Evolutionary conservation across 2,113 vertebrate species (phyloP).

Genomic region (Coptodon rendalli): DNA sequence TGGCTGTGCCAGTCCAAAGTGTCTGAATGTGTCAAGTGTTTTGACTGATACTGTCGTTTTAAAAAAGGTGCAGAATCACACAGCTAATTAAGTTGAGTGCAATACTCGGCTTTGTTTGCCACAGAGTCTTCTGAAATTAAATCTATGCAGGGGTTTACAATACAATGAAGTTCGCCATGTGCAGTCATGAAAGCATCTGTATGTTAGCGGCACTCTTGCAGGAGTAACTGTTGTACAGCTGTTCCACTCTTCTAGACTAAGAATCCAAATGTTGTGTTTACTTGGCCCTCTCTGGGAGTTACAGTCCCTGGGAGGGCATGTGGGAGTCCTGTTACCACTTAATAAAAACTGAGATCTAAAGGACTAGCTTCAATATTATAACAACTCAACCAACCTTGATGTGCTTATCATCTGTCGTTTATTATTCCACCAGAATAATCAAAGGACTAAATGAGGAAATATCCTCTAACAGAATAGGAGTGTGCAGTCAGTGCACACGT

Average conservation of each 20-base stretch:
- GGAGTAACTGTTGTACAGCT: accelerated
- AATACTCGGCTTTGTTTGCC: accelerated
- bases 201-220: background rate
- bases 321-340: background rate
- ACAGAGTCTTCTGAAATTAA: background rate
- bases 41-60: background rate
- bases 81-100: accelerated
- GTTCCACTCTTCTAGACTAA: background rate
- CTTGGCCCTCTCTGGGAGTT: background rate
- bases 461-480: accelerated
- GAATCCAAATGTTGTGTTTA: background rate
- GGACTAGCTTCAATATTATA: background rate
- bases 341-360: background rate
- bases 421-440: background rate
- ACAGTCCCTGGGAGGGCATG: accelerated
- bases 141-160: accelerated
- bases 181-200: background rate
- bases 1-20: background rate
- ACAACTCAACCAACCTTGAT: background rate
- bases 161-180: background rate
- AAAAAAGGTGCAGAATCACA: background rate
- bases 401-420: background rate
- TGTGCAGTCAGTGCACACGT: background rate
- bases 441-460: background rate
- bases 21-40: background rate